These are phyloP conservation scores for Acanthopagrus latus DNA, from an alignment of 2,797 vertebrate genomes.

Conservation along the genomic window DNA sequence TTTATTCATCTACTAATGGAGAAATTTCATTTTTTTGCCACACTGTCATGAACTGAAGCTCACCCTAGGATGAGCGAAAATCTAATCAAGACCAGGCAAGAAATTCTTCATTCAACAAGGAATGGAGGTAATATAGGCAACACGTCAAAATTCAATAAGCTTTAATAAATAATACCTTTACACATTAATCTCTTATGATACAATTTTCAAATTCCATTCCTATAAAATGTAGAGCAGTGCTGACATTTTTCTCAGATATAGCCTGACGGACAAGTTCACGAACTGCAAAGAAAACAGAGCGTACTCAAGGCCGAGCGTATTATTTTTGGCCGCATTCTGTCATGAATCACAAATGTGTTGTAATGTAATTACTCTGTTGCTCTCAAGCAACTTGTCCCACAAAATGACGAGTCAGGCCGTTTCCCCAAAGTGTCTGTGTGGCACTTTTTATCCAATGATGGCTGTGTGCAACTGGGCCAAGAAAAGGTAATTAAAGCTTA, in stretches of 20 bases:
- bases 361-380: slow-evolving; percentile 9
- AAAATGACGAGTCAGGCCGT: slow-evolving; percentile 26
- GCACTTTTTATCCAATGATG: slow-evolving; percentile 40
- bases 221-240: background rate
- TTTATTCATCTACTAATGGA: slow-evolving; percentile 36
- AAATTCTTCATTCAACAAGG: background rate
- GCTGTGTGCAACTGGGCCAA: slow-evolving; percentile 8
- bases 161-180: background rate
- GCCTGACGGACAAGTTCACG: background rate
- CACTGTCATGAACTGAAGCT: slow-evolving; percentile 13
- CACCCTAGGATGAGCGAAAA: background rate
- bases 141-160: too few relatives aligned
- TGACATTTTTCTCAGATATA: background rate
- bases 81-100: too few relatives aligned
- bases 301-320: background rate
- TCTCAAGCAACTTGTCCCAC: slow-evolving; percentile 8
- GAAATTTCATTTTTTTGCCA: background rate
- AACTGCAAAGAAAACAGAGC: background rate
- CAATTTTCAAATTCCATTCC: background rate
- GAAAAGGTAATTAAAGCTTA: slow-evolving; percentile 13
- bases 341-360: background rate
- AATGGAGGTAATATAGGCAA: background rate
- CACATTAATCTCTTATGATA: too few relatives aligned
- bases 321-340: background rate
- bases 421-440: slow-evolving; percentile 17